Percentiles rank a stretch among this genome's conserved stretches.
phyloP scores from a whole-genome alignment of 1,140 invertebrate genomes.

The Ostrea denselamellosa region DNA sequence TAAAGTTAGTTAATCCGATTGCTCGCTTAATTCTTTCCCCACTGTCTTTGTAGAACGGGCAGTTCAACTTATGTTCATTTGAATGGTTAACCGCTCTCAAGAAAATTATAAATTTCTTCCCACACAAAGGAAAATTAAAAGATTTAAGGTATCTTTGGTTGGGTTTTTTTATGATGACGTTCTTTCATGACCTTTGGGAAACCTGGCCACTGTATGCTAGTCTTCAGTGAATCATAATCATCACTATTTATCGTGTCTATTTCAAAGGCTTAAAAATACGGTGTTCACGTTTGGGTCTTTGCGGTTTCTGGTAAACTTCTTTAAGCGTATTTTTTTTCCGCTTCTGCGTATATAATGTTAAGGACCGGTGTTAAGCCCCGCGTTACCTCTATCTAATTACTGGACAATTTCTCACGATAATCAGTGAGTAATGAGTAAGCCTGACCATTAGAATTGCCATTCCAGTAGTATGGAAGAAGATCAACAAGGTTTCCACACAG shows the following conservation, averaged over 20 bases:
- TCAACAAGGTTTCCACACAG: not conserved
- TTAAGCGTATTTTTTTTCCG: not conserved
- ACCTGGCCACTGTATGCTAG: not conserved
- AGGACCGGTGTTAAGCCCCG: not conserved
- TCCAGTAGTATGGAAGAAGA: not conserved
- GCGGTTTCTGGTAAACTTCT: not conserved
- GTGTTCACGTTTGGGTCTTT: not conserved
- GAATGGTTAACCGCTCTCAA: slow-evolving; percentile 21
- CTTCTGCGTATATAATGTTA: not conserved
- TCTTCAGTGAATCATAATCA: slow-evolving; percentile 18
- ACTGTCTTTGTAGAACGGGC: not conserved
- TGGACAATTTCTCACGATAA: not conserved
- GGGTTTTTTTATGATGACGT: not conserved
- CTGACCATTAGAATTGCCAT: not conserved
- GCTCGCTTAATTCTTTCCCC: not conserved
- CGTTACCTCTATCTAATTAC: not conserved
- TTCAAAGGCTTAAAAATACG: not conserved
- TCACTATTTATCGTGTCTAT: not conserved
- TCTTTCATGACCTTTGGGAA: not conserved
- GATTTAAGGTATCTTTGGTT: not conserved
- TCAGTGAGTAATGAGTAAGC: not conserved
- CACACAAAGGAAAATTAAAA: slow-evolving; percentile 27
- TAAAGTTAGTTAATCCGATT: slow-evolving; percentile 36
- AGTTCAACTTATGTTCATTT: not conserved
- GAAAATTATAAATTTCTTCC: not conserved